Conservation (phyloP, 1,140 invertebrate species). For the Ectropis grisescens region DNA sequence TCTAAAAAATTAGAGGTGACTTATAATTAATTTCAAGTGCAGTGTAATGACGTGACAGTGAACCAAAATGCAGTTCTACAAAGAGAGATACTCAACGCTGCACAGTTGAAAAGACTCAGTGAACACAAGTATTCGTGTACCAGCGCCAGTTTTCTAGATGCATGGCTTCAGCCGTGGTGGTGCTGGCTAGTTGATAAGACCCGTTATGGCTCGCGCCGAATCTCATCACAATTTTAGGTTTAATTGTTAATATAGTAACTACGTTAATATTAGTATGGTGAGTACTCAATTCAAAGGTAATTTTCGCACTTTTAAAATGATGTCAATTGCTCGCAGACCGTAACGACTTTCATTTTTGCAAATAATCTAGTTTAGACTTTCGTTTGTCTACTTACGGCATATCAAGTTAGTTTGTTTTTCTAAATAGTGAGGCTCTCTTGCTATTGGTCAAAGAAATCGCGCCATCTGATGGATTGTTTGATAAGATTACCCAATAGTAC, state of each 20-base stretch:
- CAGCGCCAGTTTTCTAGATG: constrained; percentile 89
- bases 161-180: constrained; percentile 95
- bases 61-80: constrained; percentile 66
- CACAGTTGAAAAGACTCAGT: constrained; percentile 77
- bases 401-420: neutral
- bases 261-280: constrained; percentile 93
- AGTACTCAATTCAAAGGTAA: constrained; percentile 42
- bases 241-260: constrained; percentile 94
- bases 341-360: constrained; percentile 50
- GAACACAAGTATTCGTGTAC: constrained; percentile 96
- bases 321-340: constrained; percentile 28
- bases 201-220: constrained; percentile 98
- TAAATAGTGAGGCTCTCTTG: neutral
- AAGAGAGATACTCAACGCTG: constrained; percentile 63
- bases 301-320: constrained; percentile 14
- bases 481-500: constrained; percentile 15
- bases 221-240: constrained; percentile 94
- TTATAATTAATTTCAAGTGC: too few relatives aligned
- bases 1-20: neutral
- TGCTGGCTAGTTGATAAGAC: constrained; percentile 93
- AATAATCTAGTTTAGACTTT: too few relatives aligned
- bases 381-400: too few relatives aligned
- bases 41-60: constrained; percentile 61
- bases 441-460: constrained; percentile 14
- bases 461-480: constrained; percentile 8